A percentile compares a stretch with the other conserved stretches of the same genome.
Conservation (phyloP, 2,797 vertebrate genomes). For the Pampus argenteus region DNA sequence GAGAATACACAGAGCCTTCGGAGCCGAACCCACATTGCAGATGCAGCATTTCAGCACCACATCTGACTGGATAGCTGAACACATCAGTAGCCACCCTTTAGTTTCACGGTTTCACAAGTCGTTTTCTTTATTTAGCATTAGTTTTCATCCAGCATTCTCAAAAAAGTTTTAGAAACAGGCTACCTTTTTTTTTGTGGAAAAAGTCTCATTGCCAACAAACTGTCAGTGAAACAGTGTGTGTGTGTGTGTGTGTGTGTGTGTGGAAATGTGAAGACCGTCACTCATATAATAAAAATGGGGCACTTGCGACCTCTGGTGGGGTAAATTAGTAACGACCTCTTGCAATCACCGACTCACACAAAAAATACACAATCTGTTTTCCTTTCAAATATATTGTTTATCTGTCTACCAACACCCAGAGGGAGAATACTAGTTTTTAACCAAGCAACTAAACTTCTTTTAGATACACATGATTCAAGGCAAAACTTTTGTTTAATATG, state of each 20-base stretch:
- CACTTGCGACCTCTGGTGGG: constrained; percentile 60
- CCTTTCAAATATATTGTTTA: no score
- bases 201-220: constrained; percentile 12
- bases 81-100: background rate
- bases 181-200: background rate
- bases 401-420: background rate
- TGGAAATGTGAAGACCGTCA: background rate
- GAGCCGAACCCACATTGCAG: background rate
- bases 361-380: no score
- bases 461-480: background rate
- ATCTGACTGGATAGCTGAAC: constrained; percentile 61
- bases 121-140: background rate
- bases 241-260: no score
- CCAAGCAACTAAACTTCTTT: background rate
- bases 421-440: background rate
- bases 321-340: background rate
- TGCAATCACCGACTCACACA: background rate
- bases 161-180: background rate
- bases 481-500: background rate
- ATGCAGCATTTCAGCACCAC: constrained; percentile 73
- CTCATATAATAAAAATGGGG: background rate
- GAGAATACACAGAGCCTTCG: background rate
- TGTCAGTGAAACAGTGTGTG: background rate
- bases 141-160: background rate
- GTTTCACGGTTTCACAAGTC: background rate